Base-by-base conservation (phyloP, 2,888 invertebrate species). In the Acronicta alni region DNA sequence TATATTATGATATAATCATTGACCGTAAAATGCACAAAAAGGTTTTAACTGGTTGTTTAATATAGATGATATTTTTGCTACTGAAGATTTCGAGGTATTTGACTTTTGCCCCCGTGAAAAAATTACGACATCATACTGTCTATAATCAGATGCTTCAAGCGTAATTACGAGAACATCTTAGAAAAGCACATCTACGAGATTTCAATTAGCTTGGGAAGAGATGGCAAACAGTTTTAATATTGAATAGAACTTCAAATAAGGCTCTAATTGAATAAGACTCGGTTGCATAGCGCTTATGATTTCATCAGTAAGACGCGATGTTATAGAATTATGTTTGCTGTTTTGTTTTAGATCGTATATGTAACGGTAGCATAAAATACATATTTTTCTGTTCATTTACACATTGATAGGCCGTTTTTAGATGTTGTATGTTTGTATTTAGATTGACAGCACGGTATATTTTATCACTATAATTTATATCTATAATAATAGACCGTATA, bases 1-100 rank as follows among this genome's bases (percentile, higher is more conserved):
- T 14, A 47, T 44, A 52, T 32, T 23, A 41, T 42, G 44, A 45
- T 17, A 41, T 14, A 48, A 51, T 46, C 51, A 37, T 1, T 67
- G 61, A 61, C 60, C 56, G 58, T 64, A 58, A 71, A 57, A 54
- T 37, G 10, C 0, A 10, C 48, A 51, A 60, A 57, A 63, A 64
- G 12, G n/a, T n/a, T 37, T 26, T 3, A 0, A 15, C 10, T 15
- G 39, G 45, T 61, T 58, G 47, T 54, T 47, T 47, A 49, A 57
- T 48, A 48, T 30, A 32, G 46, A 52, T 47, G 8, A 14, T 49
- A 51, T 6, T 23, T 23, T 23, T 23, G 5, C 23, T 46, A 12
- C 12, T 38, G 45, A 23, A 30, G 9, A 48, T 46, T 54, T 57
- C 61, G 61, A 57, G 70, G 61, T 51, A 56, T 45, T 45, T 58